Evolutionary conservation across 2,888 invertebrate genomes (phyloP).

Genomic region (Plutella xylostella): DNA sequence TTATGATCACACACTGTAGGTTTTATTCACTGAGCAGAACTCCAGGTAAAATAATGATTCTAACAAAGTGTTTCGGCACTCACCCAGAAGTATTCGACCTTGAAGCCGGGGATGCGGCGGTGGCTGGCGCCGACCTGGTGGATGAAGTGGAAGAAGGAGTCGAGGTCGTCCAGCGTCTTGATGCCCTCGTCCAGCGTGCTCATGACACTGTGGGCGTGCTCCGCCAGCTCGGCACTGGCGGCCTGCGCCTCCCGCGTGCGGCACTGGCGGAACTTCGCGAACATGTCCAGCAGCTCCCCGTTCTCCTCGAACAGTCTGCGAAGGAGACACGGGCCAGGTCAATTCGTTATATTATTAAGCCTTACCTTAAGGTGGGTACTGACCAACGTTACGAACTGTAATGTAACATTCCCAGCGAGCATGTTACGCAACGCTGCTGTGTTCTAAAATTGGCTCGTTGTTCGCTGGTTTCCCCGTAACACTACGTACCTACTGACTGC

Average conservation of each 20-base stretch:
- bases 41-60: no score
- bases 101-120: constrained; percentile 85
- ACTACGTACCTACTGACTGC: no score
- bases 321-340: neutral
- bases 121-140: constrained; percentile 88
- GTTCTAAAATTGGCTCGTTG: no score
- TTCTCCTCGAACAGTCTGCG: constrained; percentile 90
- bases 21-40: no score
- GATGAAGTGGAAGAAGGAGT: constrained; percentile 84
- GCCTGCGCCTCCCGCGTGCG: constrained; percentile 85
- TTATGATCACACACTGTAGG: no score
- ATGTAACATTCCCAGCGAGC: no score
- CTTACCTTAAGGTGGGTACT: no score
- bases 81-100: constrained; percentile 91
- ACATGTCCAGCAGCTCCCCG: constrained; percentile 80
- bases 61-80: no score
- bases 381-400: no score
- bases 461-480: no score
- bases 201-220: constrained; percentile 92
- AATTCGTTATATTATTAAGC: neutral
- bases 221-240: constrained; percentile 83
- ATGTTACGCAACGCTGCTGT: no score
- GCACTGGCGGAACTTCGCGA: constrained; percentile 83
- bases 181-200: constrained; percentile 90
- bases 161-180: constrained; percentile 86